Evolutionary conservation across 2,888 invertebrate species (phyloP).

Genomic region (Xanthorhoe spadicearia): DNA sequence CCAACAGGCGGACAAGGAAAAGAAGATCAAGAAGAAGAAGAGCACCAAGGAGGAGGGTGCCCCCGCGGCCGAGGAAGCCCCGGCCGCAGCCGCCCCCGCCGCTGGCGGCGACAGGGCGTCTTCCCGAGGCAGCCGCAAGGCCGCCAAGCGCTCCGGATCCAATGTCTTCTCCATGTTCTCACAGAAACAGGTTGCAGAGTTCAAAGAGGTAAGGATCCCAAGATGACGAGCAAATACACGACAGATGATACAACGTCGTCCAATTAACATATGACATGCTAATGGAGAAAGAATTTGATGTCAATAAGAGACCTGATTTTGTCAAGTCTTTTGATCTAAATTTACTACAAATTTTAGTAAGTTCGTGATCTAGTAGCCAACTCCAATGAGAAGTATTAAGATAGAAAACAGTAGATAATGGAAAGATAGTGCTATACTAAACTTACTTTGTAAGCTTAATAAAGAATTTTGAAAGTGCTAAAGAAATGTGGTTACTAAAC

Average conservation of each 20-base stretch:
- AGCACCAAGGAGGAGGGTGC: conserved; percentile 85
- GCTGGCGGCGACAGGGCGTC: conserved; percentile 88
- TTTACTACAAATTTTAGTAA: neutral
- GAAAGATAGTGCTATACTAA: neutral
- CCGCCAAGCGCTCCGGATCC: conserved; percentile 95
- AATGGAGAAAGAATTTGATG: neutral
- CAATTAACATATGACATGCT: neutral
- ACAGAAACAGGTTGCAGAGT: conserved; percentile 97
- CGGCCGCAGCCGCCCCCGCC: conserved; percentile 85
- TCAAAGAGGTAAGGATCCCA: conserved; percentile 91
- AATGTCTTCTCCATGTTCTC: conserved; percentile 99
- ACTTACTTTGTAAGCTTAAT: neutral
- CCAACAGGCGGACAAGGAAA: conserved; percentile 95
- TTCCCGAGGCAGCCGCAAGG: conserved; percentile 92
- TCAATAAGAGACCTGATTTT: neutral
- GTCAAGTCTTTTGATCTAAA: too few relatives aligned
- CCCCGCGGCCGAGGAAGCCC: conserved; percentile 87
- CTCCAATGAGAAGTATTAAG: too few relatives aligned
- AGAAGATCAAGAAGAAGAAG: conserved; percentile 95
- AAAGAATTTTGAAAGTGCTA: neutral
- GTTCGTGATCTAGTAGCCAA: too few relatives aligned
- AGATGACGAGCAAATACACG: neutral
- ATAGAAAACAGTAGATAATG: too few relatives aligned
- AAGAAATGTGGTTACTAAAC: neutral
- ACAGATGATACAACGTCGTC: too few relatives aligned